Base-by-base conservation (phyloP, 92 coral and sea anemone species). In the Paramuricea clavata region DNA sequence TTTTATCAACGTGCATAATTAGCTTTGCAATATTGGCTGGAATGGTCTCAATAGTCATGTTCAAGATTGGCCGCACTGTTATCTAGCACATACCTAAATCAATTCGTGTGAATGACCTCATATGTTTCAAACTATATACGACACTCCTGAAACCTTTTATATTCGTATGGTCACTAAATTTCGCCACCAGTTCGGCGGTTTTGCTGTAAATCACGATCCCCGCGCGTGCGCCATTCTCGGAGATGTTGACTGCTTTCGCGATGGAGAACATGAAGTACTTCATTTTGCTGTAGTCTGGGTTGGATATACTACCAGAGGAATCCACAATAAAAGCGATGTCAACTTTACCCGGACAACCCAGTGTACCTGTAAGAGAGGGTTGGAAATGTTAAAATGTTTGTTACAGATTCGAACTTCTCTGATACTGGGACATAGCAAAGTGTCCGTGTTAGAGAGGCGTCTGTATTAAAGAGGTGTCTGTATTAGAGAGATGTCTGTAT, bases 171-270 rank as follows among this genome's bases (percentile, higher is more conserved):
- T 87, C 86, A 25, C 39, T 47, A 11, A 87, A 75, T 52, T 87
- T 87, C 31, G 80, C 72, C 5, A 68, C 81, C 21, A 81, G 54
- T 33, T 50, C 67, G 11, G 86, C 86, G 19, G 26, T 28, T 49
- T 80, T 47, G 59, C 90, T 87, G 57, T 87, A 87, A 36, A 80
- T 65, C 27, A 87, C 81, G 23, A 87, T 78, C 5, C 90, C 90
- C 2, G 78, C 86, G 21, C 76, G 78, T 10, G 90, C 78, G 17
- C 75, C 80, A 21, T 62, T 60, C 35, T 41, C 62, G 2, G 86
- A 83, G 22, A 87, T 81, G 12, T 68, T 56, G 1, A 65, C 50
- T 25, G 72, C 69, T 19, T 49, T 57, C 12, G 84, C 61, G 19
- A 87, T 79, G 12, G 68, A 67, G 49, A 49, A 79, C 42, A 87